Percentiles rank a stretch among this genome's conserved stretches.
phyloP scores from a whole-genome alignment of 2,797 vertebrate genomes.

The Siniperca scherzeri region DNA sequence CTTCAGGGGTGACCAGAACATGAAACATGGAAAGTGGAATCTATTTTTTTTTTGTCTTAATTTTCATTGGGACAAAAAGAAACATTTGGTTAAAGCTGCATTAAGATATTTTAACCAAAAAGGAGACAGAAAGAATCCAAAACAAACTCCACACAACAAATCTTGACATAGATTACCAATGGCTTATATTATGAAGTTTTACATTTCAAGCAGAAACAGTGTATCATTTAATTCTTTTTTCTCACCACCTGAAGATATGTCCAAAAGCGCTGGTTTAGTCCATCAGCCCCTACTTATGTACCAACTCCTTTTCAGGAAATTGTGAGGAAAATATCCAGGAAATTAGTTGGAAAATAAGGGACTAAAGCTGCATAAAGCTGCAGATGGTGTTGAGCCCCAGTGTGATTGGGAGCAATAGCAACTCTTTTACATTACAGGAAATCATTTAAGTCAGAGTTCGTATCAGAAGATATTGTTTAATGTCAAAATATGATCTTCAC shows the following conservation, averaged over 20 bases:
- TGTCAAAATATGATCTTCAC: background rate
- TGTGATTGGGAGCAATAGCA: background rate
- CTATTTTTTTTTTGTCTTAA: background rate
- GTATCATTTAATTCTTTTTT: background rate
- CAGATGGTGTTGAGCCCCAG: background rate
- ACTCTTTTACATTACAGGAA: background rate
- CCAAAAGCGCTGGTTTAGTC: background rate
- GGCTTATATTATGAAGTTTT: background rate
- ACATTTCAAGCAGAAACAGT: conserved; percentile 2
- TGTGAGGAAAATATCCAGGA: background rate
- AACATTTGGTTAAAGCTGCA: background rate
- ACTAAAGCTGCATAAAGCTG: background rate
- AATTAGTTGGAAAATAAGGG: background rate
- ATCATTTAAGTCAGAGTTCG: background rate
- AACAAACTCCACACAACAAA: background rate
- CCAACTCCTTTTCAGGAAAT: background rate
- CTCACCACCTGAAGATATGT: background rate
- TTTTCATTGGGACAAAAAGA: background rate
- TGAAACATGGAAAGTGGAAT: background rate
- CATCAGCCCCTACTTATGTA: background rate
- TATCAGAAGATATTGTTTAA: background rate
- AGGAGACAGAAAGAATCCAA: background rate
- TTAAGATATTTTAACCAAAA: background rate
- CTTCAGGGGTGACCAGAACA: background rate
- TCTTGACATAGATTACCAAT: background rate